A percentile compares a stretch with the other conserved stretches of the same genome.
Evolutionary conservation across 2,113 vertebrate genomes (phyloP).

Genomic region (Peromyscus californicus): DNA sequence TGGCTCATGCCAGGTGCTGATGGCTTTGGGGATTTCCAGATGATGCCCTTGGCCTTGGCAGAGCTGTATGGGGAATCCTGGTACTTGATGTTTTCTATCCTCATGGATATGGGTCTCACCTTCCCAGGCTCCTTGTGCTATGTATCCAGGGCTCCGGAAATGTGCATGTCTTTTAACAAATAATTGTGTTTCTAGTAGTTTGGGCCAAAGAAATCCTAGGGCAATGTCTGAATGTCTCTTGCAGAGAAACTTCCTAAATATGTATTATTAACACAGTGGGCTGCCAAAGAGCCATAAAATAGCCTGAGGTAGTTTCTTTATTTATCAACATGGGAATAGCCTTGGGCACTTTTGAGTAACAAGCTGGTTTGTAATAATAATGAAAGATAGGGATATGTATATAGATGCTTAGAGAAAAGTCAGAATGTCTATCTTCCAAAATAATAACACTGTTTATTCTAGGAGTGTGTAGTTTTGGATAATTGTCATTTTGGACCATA

Average conservation of each 20-base stretch:
- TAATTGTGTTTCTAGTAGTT: background rate
- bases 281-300: background rate
- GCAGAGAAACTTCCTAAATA: background rate
- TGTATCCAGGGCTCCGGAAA: background rate
- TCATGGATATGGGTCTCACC: background rate
- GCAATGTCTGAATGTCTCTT: background rate
- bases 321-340: background rate
- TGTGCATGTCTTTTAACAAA: background rate
- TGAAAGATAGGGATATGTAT: background rate
- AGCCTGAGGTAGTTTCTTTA: background rate
- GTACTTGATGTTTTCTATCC: background rate
- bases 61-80: background rate
- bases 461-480: background rate
- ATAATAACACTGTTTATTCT: background rate
- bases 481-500: slow-evolving; percentile 22
- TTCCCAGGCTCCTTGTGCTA: background rate
- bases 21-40: slow-evolving; percentile 36
- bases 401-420: background rate
- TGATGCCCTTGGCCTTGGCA: background rate
- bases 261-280: background rate
- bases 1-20: background rate
- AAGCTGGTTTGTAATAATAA: background rate
- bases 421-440: background rate
- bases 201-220: background rate
- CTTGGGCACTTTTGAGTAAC: background rate